Percentiles rank a stretch among this genome's conserved stretches.
Evolutionary conservation across 1,140 invertebrate genomes (phyloP).

Genomic region (Bombus affinis): DNA sequence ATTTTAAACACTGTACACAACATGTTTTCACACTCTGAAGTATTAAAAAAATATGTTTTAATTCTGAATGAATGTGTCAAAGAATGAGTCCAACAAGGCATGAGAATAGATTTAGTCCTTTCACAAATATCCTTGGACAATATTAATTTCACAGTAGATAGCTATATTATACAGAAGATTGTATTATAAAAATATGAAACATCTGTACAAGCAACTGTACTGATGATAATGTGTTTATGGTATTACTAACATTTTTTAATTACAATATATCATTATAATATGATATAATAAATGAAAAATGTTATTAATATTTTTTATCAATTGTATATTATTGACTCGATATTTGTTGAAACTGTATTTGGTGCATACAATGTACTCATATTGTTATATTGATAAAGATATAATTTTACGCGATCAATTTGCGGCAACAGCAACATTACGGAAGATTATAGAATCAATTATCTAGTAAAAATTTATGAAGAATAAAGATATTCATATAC

Average conservation of each 20-base stretch:
- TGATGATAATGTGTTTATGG: not conserved
- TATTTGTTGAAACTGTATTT: constrained; percentile 9
- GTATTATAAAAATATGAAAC: constrained; percentile 2
- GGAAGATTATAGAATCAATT: constrained; percentile 35
- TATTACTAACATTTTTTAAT: constrained; percentile 13
- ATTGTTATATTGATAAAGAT: constrained; percentile 30
- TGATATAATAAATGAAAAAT: constrained; percentile 18
- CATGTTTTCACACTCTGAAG: constrained; percentile 36
- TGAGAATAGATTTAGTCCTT: constrained; percentile 14
- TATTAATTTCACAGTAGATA: constrained; percentile 1
- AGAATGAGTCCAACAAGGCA: constrained; percentile 24
- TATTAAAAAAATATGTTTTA: constrained; percentile 55
- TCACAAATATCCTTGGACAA: not conserved
- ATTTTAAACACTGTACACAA: constrained; percentile 87
- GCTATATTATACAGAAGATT: not conserved
- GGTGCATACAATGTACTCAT: constrained; percentile 46
- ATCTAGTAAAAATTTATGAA: constrained; percentile 43
- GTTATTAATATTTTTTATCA: constrained; percentile 10
- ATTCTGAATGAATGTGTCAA: constrained; percentile 38
- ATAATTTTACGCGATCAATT: constrained; percentile 23
- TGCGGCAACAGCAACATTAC: not conserved
- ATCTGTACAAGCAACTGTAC: not conserved
- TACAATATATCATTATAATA: constrained; percentile 11
- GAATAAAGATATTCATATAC: constrained; percentile 55
- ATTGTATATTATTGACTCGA: not conserved